Evolutionary conservation across 2,888 invertebrate species (phyloP).

Genomic region (Pristionchus arcanus): DNA sequence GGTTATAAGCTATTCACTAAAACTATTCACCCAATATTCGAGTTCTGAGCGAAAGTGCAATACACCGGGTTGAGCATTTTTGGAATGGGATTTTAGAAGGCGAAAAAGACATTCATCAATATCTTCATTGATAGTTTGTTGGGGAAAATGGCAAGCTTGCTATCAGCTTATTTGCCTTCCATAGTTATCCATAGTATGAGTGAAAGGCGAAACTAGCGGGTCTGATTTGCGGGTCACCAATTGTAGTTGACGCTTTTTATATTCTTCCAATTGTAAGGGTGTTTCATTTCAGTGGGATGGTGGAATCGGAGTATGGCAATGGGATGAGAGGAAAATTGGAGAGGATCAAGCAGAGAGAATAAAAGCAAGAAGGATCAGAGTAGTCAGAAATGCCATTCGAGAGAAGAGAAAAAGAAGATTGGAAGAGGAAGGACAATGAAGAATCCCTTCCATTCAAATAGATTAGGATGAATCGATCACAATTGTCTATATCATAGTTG

Average conservation of each 20-base stretch:
- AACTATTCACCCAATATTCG: too few relatives aligned
- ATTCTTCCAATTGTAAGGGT: background rate
- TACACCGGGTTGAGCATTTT: background rate
- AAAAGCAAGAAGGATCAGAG: background rate
- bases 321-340: slow-evolving; percentile 63
- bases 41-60: background rate
- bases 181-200: too few relatives aligned
- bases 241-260: too few relatives aligned
- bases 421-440: background rate
- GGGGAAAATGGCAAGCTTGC: too few relatives aligned
- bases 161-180: too few relatives aligned
- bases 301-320: slow-evolving; percentile 67
- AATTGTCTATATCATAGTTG: slow-evolving; percentile 49
- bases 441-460: background rate
- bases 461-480: background rate
- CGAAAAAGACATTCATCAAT: too few relatives aligned
- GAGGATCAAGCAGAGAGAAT: background rate
- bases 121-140: too few relatives aligned
- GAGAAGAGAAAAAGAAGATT: slow-evolving; percentile 41
- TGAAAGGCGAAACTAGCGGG: too few relatives aligned
- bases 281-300: slow-evolving; percentile 74
- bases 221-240: too few relatives aligned
- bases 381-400: slow-evolving; percentile 25
- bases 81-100: too few relatives aligned
- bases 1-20: too few relatives aligned